phyloP scores from a whole-genome alignment of 2,797 vertebrate genomes.

The Halcyon leucocephala region DNA sequence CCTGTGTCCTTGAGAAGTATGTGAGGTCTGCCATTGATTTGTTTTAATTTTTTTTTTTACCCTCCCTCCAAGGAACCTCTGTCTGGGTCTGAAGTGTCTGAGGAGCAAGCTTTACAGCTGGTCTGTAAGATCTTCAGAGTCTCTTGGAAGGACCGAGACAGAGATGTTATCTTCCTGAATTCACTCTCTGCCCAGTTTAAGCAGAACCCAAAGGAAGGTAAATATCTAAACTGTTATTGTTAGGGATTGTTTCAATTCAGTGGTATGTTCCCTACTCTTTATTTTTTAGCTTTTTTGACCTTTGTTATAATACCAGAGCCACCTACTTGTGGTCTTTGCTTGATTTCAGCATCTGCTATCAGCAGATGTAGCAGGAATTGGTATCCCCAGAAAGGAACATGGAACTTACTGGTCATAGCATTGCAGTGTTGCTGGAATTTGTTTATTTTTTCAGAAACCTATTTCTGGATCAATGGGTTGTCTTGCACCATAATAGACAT shows the following conservation, averaged over 20 bases:
- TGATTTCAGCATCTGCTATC: neutral
- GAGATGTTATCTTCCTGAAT: constrained; percentile 96
- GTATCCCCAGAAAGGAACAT: neutral
- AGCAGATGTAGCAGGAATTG: neutral
- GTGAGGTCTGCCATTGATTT: neutral
- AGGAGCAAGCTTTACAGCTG: constrained; percentile 97
- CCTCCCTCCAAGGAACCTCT: constrained; percentile 84
- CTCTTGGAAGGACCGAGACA: constrained; percentile 97
- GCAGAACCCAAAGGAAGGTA: constrained; percentile 94
- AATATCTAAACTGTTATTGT: neutral
- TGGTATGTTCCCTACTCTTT: neutral
- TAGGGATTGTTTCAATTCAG: neutral
- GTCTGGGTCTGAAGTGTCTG: constrained; percentile 90
- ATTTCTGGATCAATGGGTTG: neutral
- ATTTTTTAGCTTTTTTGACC: neutral
- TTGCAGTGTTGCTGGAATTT: neutral
- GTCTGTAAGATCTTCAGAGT: constrained; percentile 99
- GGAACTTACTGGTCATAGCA: neutral
- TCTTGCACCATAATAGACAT: neutral
- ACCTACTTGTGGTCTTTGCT: neutral
- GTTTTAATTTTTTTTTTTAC: neutral
- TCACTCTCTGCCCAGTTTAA: constrained; percentile 94
- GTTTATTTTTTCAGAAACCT: neutral
- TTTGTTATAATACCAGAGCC: neutral
- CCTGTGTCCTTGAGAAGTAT: neutral